phyloP scores from a whole-genome alignment of 2,797 vertebrate genomes.

The Mus caroli region DNA sequence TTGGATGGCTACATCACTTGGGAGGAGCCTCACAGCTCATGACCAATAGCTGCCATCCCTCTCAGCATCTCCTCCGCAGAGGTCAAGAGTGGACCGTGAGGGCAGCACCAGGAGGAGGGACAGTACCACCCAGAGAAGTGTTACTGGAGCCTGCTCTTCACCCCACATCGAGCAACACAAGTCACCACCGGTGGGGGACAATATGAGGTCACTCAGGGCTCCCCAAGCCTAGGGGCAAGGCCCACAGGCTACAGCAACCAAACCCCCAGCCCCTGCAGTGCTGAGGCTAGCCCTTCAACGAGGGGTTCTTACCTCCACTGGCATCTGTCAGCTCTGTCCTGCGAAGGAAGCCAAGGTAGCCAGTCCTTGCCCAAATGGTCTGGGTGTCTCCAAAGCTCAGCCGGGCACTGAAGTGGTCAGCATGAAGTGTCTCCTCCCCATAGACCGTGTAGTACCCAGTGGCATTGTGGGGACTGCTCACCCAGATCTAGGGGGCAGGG shows the following conservation, averaged over 20 bases:
- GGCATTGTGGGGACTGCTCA: slow-evolving; percentile 97
- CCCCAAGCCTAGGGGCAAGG: no score
- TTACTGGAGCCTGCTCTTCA: not conserved
- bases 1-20: not conserved
- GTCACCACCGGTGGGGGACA: not conserved
- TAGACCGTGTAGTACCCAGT: slow-evolving; percentile 97
- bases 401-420: slow-evolving; percentile 96
- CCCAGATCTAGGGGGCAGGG: slow-evolving; percentile 93
- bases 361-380: slow-evolving; percentile 96
- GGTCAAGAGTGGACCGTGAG: not conserved
- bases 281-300: rapidly evolving
- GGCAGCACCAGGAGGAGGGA: not conserved
- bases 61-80: not conserved
- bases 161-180: not conserved
- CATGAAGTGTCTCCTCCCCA: slow-evolving; percentile 96
- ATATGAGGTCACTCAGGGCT: not conserved
- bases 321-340: slow-evolving; percentile 97
- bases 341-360: slow-evolving; percentile 97
- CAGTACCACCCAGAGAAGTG: not conserved
- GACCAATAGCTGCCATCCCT: no score
- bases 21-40: not conserved
- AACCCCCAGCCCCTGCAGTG: not conserved
- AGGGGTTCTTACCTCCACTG: slow-evolving; percentile 92
- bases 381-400: slow-evolving; percentile 98
- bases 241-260: not conserved